Base-by-base conservation (phyloP, 2,797 vertebrate genomes). In the Molossus molossus region DNA sequence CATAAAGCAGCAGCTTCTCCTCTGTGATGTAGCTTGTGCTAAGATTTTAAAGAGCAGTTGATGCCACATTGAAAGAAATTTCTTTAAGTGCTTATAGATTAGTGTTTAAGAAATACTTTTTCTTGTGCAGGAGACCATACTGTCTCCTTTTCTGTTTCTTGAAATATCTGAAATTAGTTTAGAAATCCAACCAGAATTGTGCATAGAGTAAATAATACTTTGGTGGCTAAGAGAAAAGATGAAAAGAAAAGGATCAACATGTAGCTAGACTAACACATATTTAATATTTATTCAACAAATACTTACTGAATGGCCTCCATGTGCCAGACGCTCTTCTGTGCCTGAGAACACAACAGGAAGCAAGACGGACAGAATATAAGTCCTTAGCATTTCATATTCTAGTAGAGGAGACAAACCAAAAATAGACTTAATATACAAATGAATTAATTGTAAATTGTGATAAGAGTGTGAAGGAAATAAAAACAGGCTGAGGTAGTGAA, bases 61-160 rank as follows among this genome's bases (percentile, higher is more conserved):
- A 9, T 40, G 15, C 6, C 37, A 23, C 2, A 27, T 10, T 48
- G 50, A 55, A 85, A 82, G 11, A 57, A 60, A 15, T 72, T 81
- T 27, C 70, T 62, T 18, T 12, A 9, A 23, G 67, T 50, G 17
- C 40, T 50, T 9, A 13, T 37, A 62, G 55, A 1, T 12, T 18
- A 5, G 3, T 25, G 15, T n/a, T 29, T 7, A 76, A 23, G 14
- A 17, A 40, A 33, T 21, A 1, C 6, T 84, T 48, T 37, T 70
- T 15, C 37, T 6, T 15, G 4, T n/a, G 15, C 0, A 0, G 3
- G 1, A 73, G 21, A 72, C 13, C n/a, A 4, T 0, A 3, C 48
- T 33, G 1, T 77, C 33, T 27, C 8, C 23, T 83, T 60, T 82
- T 64, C 73, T 72, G 50, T 40, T 58, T 48, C 58, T 69, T 9